A percentile compares a stretch with the other conserved stretches of the same genome.
Evolutionary conservation across 2,113 vertebrate genomes (phyloP).

Genomic region (Cervus canadensis): DNA sequence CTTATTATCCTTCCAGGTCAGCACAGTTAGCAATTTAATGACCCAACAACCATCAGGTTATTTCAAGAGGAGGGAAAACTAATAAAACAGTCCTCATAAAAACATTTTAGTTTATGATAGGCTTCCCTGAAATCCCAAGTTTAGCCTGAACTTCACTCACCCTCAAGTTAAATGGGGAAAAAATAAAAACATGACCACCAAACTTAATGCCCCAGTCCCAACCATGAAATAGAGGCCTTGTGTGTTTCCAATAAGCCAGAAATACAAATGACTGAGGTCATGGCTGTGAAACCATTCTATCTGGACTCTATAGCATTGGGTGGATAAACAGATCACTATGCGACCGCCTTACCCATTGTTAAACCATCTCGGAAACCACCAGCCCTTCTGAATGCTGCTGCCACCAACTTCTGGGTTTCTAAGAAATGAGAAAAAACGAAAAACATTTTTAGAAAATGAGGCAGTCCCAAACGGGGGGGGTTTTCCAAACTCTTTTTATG

Average conservation of each 20-base stretch:
- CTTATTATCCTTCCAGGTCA: background rate
- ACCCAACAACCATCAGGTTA: background rate
- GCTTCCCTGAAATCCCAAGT: background rate
- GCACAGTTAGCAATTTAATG: background rate
- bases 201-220: background rate
- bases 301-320: background rate
- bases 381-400: conserved; percentile 43
- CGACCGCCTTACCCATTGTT: conserved; percentile 56
- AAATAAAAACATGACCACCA: background rate
- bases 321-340: accelerated
- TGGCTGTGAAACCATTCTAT: background rate
- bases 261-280: background rate
- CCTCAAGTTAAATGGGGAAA: background rate
- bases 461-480: background rate
- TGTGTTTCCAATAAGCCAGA: background rate
- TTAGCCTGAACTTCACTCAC: background rate
- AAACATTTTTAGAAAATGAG: conserved; percentile 48
- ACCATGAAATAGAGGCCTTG: background rate
- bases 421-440: conserved; percentile 53
- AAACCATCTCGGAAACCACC: conserved; percentile 62
- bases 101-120: background rate
- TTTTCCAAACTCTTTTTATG: background rate
- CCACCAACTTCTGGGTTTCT: conserved; percentile 71
- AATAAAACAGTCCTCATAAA: background rate
- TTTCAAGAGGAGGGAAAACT: background rate